A percentile compares a stretch with the other conserved stretches of the same genome.
Conservation (phyloP, 2,888 invertebrate genomes). For the Acleris laterana region DNA sequence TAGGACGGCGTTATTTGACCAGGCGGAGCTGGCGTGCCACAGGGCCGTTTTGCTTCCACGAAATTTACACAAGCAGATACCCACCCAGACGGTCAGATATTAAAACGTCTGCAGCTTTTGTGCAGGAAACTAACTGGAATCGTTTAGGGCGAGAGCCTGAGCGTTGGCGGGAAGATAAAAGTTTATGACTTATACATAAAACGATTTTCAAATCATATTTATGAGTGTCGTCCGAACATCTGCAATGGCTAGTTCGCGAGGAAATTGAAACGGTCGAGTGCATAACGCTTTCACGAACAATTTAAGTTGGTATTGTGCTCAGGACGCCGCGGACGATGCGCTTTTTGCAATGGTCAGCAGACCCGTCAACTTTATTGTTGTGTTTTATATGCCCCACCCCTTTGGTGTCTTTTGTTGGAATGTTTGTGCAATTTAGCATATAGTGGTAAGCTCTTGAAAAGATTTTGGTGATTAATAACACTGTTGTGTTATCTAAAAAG, state of each 20-base stretch:
- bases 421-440: slow-evolving; percentile 51
- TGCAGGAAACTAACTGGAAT: slow-evolving; percentile 74
- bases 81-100: slow-evolving; percentile 74
- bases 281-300: slow-evolving; percentile 81
- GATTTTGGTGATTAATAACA: slow-evolving; percentile 19
- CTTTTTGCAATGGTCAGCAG: slow-evolving; percentile 74
- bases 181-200: slow-evolving; percentile 83
- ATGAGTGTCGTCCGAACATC: slow-evolving; percentile 77
- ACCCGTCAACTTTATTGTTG: slow-evolving; percentile 72
- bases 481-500: not conserved
- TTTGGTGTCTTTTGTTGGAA: slow-evolving; percentile 63
- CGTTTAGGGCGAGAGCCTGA: slow-evolving; percentile 67
- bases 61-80: slow-evolving; percentile 78
- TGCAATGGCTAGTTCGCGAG: slow-evolving; percentile 76
- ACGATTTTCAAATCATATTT: slow-evolving; percentile 84
- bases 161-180: slow-evolving; percentile 74
- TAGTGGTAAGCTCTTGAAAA: slow-evolving; percentile 31
- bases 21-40: slow-evolving; percentile 76
- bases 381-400: slow-evolving; percentile 55
- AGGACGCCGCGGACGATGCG: slow-evolving; percentile 64
- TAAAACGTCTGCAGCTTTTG: slow-evolving; percentile 81
- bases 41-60: slow-evolving; percentile 67
- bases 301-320: slow-evolving; percentile 80
- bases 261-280: slow-evolving; percentile 81
- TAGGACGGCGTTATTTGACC: slow-evolving; percentile 80